These are phyloP conservation scores for Passer montanus DNA, from an alignment of 2,113 vertebrate genomes.

Conservation along the genomic window DNA sequence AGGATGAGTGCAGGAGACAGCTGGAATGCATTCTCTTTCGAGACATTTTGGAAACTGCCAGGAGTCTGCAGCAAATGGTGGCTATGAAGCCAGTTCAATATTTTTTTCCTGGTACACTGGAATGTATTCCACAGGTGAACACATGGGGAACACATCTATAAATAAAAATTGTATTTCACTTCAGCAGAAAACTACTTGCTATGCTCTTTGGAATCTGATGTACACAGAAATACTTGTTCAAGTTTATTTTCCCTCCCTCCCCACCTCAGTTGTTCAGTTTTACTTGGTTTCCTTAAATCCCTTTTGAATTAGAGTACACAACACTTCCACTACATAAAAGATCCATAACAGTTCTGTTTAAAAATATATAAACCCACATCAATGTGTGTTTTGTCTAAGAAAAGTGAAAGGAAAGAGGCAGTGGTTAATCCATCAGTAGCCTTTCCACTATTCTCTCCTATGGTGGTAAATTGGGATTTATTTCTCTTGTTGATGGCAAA, in stretches of 20 bases:
- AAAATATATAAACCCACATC: neutral
- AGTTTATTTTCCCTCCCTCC: neutral
- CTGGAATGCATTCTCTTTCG: neutral
- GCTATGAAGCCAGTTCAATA: neutral
- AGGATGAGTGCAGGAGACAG: neutral
- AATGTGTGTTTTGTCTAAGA: neutral
- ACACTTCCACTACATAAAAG: neutral
- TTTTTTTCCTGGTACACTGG: neutral
- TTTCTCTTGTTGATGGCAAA: neutral
- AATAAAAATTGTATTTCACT: conserved; percentile 13
- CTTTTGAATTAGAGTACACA: neutral
- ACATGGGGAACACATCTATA: neutral
- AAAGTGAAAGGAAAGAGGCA: neutral
- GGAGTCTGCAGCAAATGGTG: conserved; percentile 49
- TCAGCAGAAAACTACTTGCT: neutral
- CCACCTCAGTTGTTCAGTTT: neutral
- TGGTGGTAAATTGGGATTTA: conserved; percentile 23
- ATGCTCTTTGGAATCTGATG: neutral
- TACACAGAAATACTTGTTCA: neutral
- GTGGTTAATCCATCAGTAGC: neutral
- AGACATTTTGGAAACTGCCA: neutral
- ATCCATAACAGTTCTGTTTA: neutral
- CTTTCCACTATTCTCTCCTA: neutral
- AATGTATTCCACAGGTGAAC: neutral
- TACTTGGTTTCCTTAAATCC: neutral